Evolutionary conservation across 2,797 vertebrate genomes (phyloP).

Genomic region (Anabacerthia variegaticeps): DNA sequence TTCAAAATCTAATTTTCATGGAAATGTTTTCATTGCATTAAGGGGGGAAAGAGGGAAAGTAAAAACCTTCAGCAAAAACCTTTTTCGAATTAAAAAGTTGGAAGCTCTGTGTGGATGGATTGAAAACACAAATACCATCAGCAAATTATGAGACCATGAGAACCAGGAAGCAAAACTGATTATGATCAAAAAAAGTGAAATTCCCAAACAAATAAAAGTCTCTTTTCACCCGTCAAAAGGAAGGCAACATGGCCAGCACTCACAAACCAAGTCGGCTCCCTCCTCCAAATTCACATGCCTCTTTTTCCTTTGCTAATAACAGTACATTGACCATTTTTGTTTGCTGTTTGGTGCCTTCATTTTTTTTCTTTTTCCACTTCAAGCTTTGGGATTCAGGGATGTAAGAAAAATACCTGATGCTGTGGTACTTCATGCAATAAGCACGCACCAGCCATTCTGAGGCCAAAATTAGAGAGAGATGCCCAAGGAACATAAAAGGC

Average conservation of each 20-base stretch:
- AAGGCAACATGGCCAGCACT: background rate
- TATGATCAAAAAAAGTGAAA: constrained; percentile 26
- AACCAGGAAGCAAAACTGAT: constrained; percentile 56
- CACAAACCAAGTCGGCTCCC: background rate
- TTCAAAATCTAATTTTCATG: constrained; percentile 53
- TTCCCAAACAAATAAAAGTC: constrained; percentile 31
- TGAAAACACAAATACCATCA: constrained; percentile 50
- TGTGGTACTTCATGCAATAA: accelerated
- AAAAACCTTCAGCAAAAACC: constrained; percentile 18
- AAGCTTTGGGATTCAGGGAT: background rate
- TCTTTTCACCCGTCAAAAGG: background rate
- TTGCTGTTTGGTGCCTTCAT: background rate
- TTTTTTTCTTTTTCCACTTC: background rate
- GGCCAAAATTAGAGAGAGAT: background rate
- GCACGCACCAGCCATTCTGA: accelerated
- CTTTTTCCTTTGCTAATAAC: background rate
- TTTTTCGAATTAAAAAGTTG: constrained; percentile 63
- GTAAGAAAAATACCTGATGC: background rate
- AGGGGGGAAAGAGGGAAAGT: background rate
- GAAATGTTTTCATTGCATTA: constrained; percentile 41
- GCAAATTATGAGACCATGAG: constrained; percentile 44
- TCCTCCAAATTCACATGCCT: background rate
- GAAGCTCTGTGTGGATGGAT: constrained; percentile 11
- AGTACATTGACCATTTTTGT: background rate
- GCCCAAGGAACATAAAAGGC: background rate